Evolutionary conservation across 2,113 vertebrate genomes (phyloP).

Genomic region (Chascanopsetta lugubris): DNA sequence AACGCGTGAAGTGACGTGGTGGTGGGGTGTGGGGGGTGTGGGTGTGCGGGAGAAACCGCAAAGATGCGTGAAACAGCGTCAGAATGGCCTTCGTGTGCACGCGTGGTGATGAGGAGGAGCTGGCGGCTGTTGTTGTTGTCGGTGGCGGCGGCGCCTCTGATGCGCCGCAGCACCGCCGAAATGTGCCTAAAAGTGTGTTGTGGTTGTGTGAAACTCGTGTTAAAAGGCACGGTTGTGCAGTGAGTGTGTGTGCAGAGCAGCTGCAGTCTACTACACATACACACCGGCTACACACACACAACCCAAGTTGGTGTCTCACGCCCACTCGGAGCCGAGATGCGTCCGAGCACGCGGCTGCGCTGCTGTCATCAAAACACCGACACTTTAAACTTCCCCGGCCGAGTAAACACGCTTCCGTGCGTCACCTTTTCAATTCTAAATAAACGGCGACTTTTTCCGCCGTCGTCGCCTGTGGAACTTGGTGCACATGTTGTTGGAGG

Average conservation of each 20-base stretch:
- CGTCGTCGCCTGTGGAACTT: slow-evolving; percentile 60
- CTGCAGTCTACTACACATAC: slow-evolving; percentile 27
- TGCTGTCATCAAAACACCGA: slow-evolving; percentile 75
- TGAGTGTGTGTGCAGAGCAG: neutral
- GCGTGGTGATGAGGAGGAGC: neutral
- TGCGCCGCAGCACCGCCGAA: neutral
- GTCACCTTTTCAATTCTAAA: no score
- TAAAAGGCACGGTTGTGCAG: neutral
- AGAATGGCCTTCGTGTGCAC: slow-evolving; percentile 1
- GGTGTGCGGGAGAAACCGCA: neutral
- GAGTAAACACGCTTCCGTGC: no score
- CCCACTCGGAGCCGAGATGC: slow-evolving; percentile 69
- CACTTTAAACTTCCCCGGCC: no score
- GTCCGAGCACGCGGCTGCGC: slow-evolving; percentile 67
- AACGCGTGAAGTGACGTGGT: no score
- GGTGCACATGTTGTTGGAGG: slow-evolving; percentile 61
- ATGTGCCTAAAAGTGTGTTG: slow-evolving; percentile 16
- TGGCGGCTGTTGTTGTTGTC: slow-evolving; percentile 46
- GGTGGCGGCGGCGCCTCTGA: slow-evolving; percentile 16
- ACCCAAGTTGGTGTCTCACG: slow-evolving; percentile 75
- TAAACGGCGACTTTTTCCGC: no score
- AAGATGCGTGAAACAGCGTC: slow-evolving; percentile 9
- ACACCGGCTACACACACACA: slow-evolving; percentile 33
- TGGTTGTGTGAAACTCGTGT: neutral
- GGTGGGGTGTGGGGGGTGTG: no score